Base-by-base conservation (phyloP, 2,797 vertebrate genomes). In the Varecia variegata region DNA sequence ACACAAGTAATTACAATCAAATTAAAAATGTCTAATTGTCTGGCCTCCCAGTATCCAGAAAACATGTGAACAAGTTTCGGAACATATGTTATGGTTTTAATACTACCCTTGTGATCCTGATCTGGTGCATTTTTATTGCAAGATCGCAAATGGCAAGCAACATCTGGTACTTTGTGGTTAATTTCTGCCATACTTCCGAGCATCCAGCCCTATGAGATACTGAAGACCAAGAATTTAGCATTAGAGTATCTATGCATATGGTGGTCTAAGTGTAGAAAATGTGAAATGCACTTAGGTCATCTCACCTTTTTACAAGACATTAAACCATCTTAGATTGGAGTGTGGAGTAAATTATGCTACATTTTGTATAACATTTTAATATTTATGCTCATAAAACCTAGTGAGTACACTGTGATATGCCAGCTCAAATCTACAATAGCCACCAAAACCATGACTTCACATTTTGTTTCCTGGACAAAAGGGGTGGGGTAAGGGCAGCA, bases 91-190 rank as follows among this genome's bases (percentile, higher is more conserved):
- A 99, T 30, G 99, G 99, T 95, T 99, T 99, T 99, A 99, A 99
- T 98, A 99, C 99, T 14, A 84, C 99, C 97, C 99, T 99, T 52
- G 99, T 99, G 96, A 99, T 99, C 97, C 98, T 99, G 54, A 99
- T 99, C 97, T 99, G 99, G 99, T 99, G 99, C 8, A 97, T 99
- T 97, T 99, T 99, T 98, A 99, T 99, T 68, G 99, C 99, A 94
- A 99, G 99, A 77, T 99, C 99, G 62, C 99, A 99, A 98, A 99
- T 99, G 99, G 99, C 99, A 77, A 98, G 99, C 94, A 99, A 99
- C 98, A 99, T 99, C 99, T 99, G 99, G 99, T 99, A 99, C 98
- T 99, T 99, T 94, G 99, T 99, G 98, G 99, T 99, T 98, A 99
- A 99, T 99, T 99, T 98, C 99, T 99, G 90, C 99, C 99, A 86